Percentiles rank a stretch among this genome's conserved stretches.
Evolutionary conservation across 1,140 invertebrate species (phyloP).

Genomic region (Himalopsyche phryganea): DNA sequence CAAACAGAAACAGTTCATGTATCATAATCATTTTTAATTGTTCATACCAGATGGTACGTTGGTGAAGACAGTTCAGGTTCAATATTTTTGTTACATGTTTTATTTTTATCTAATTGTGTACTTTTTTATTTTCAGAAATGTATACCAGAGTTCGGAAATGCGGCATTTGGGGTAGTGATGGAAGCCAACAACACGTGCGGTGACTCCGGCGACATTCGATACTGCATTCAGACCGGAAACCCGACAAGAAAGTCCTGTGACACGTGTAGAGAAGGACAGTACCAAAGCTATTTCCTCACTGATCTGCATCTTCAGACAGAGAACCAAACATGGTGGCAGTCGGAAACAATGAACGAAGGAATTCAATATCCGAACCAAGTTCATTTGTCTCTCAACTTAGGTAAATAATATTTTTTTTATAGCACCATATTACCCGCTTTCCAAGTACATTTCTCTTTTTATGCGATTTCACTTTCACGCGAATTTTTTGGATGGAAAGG

Average conservation of each 20-base stretch:
- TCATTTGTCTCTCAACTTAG: constrained; percentile 85
- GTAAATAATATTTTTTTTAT: constrained; percentile 60
- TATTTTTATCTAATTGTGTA: neutral
- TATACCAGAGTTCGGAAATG: constrained; percentile 94
- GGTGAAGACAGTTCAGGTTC: neutral
- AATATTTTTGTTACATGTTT: neutral
- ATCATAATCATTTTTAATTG: neutral
- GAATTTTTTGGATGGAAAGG: too few relatives aligned
- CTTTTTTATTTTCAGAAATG: constrained; percentile 68
- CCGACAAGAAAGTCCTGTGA: constrained; percentile 62
- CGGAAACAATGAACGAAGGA: constrained; percentile 92
- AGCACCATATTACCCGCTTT: neutral
- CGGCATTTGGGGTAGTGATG: constrained; percentile 82
- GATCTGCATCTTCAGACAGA: constrained; percentile 85
- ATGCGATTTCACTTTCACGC: too few relatives aligned
- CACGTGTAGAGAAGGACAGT: constrained; percentile 60
- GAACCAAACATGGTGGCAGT: constrained; percentile 97
- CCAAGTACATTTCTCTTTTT: too few relatives aligned
- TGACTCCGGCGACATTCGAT: constrained; percentile 66
- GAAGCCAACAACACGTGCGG: constrained; percentile 97
- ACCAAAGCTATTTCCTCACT: constrained; percentile 79
- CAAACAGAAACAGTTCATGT: too few relatives aligned
- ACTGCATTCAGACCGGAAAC: constrained; percentile 84
- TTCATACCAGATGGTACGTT: neutral
- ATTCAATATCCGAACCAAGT: constrained; percentile 88